These are phyloP conservation scores for Glyptemys insculpta DNA, from an alignment of 2,797 vertebrate species.

Conservation along the genomic window DNA sequence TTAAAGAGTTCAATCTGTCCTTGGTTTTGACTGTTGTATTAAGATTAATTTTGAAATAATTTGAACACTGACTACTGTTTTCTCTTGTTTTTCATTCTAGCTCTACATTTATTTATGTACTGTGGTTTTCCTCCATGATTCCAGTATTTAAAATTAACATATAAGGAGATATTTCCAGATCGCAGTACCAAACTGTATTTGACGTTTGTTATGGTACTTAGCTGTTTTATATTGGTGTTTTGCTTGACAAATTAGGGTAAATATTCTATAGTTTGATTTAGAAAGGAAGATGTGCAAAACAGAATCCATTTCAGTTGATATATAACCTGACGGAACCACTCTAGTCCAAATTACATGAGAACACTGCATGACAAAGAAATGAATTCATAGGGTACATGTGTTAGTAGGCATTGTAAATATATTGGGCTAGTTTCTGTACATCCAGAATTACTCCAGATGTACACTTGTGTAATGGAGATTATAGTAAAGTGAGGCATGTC, in stretches of 20 bases:
- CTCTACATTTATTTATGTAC: neutral
- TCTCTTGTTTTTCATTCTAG: neutral
- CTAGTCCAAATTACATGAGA: neutral
- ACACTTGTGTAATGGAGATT: neutral
- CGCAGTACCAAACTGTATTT: neutral
- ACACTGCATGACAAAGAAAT: neutral
- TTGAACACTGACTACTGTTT: accelerated
- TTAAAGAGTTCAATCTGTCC: neutral
- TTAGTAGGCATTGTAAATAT: neutral
- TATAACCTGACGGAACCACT: neutral
- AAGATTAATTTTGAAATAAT: neutral
- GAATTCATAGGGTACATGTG: neutral
- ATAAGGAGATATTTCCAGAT: neutral
- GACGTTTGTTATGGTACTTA: neutral
- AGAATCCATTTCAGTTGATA: neutral
- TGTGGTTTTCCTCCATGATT: neutral
- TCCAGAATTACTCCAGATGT: neutral
- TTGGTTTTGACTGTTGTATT: neutral
- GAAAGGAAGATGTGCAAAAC: neutral
- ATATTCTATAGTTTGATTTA: neutral
- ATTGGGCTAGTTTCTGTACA: neutral
- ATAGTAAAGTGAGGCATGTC: neutral
- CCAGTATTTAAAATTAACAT: neutral
- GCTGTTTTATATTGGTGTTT: neutral
- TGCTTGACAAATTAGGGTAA: neutral